Base-by-base conservation (phyloP, 2,888 invertebrate species). In the Nipponacmea schrenckii region DNA sequence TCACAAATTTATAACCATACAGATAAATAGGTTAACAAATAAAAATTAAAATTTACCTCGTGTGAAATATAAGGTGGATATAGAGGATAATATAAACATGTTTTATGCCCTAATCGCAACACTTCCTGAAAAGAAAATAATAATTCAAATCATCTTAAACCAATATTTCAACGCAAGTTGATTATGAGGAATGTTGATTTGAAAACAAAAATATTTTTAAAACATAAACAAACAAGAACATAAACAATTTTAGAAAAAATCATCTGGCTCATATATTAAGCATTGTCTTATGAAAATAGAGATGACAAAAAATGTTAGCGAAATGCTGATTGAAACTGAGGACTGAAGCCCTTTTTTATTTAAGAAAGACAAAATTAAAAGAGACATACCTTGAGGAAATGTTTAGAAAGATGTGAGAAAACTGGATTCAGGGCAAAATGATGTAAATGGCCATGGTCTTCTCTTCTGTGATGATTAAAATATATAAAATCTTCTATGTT, bases 331-430 rank as follows among this genome's bases (percentile, higher is more conserved):
- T n/a, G n/a, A n/a, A n/a, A n/a, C n/a, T n/a, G n/a, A n/a, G n/a
- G n/a, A n/a, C n/a, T n/a, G n/a, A n/a, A 56, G 7, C 2, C 24
- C 5, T 56, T n/a, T 2, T 56, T 4, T 26, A 26, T 26, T 64
- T 24, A 2, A 31, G 26, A 24, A 14, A 31, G 8, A 31, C 17
- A 20, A 24, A 20, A 24, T 20, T n/a, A 5, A 56, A 7, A 62
- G n/a, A 26, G 17, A 27, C 74, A 68, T 79, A 94, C 94, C 85
- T 89, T 89, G 27, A 89, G 79, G 77, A 89, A 89, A 69, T 85
- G 82, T 74, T 89, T 89, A 48, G 87, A 84, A 63, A 86, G 83
- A 74, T 87, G 87, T 26, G 79, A 78, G 78, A 89, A 89, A 68
- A 88, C 82, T 14, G 89, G 89, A 74, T 88, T 89, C 62, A 89